Evolutionary conservation across 2,888 invertebrate genomes (phyloP).

Genomic region (Chymomyza fuscimana): DNA sequence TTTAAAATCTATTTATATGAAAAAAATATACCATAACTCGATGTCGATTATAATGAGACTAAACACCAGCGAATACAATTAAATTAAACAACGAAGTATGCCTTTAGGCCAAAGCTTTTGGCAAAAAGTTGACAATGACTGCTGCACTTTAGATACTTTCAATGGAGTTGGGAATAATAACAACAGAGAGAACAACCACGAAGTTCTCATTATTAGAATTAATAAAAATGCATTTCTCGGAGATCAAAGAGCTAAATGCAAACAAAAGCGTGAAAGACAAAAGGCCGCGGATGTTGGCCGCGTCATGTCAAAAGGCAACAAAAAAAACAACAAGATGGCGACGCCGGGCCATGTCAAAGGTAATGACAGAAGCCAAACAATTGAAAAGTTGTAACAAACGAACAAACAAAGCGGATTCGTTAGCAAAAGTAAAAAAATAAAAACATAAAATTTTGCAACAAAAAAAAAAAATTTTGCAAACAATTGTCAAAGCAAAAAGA

Average conservation of each 20-base stretch:
- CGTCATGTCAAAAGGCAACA: conserved; percentile 67
- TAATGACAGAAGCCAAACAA: conserved; percentile 73
- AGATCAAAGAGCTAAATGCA: conserved; percentile 56
- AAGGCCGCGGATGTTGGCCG: conserved; percentile 38
- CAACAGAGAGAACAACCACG: not conserved
- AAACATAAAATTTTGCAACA: conserved; percentile 9
- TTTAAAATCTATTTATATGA: no score
- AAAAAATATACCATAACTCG: not conserved
- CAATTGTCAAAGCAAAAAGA: conserved; percentile 63
- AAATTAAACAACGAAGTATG: conserved; percentile 38
- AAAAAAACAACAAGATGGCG: conserved; percentile 36
- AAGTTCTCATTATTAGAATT: conserved; percentile 64
- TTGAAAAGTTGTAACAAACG: conserved; percentile 69
- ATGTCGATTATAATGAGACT: not conserved
- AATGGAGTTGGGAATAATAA: not conserved
- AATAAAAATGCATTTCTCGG: conserved; percentile 62
- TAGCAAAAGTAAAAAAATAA: conserved; percentile 42
- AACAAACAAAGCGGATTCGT: conserved; percentile 61
- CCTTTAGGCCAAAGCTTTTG: conserved; percentile 18
- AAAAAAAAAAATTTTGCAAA: conserved; percentile 15
- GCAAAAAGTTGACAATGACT: conserved; percentile 36
- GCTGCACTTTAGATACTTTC: not conserved
- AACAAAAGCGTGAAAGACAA: conserved; percentile 68
- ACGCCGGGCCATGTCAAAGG: conserved; percentile 69
- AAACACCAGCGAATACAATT: conserved; percentile 24